Evolutionary conservation across 2,797 vertebrate genomes (phyloP).

Genomic region (Coccyzus lansbergi): DNA sequence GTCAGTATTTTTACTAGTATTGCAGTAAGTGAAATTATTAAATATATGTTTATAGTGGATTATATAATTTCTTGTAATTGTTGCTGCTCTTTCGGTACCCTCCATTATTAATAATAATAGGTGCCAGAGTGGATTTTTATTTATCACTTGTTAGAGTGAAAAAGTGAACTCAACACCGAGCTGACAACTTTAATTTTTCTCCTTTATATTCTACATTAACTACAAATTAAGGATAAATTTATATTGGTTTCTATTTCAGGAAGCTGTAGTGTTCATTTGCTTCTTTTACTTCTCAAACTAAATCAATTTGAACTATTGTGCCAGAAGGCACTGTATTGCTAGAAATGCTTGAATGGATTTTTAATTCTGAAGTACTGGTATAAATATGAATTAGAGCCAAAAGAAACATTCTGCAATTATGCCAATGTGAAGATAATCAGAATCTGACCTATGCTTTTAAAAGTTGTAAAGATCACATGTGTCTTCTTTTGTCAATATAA

Average conservation of each 20-base stretch:
- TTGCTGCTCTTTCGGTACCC: not conserved
- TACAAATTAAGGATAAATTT: conserved; percentile 1
- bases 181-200: not conserved
- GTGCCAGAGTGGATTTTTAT: not conserved
- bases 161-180: not conserved
- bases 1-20: not conserved
- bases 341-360: not conserved
- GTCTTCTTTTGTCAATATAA: conserved; percentile 41
- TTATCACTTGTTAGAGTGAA: not conserved
- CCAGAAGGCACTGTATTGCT: not conserved
- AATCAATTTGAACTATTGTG: not conserved
- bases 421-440: not conserved
- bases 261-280: not conserved
- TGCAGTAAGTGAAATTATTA: not conserved
- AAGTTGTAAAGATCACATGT: not conserved
- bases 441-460: conserved; percentile 26
- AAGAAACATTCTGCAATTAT: not conserved
- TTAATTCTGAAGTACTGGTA: not conserved
- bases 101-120: not conserved
- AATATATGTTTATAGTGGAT: not conserved
- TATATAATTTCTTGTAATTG: not conserved
- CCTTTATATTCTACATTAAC: not conserved
- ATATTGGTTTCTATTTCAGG: not conserved
- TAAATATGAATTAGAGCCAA: conserved; percentile 23
- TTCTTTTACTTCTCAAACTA: not conserved